These are phyloP conservation scores for Helarctos malayanus DNA, from an alignment of 2,797 vertebrate species.

Conservation along the genomic window DNA sequence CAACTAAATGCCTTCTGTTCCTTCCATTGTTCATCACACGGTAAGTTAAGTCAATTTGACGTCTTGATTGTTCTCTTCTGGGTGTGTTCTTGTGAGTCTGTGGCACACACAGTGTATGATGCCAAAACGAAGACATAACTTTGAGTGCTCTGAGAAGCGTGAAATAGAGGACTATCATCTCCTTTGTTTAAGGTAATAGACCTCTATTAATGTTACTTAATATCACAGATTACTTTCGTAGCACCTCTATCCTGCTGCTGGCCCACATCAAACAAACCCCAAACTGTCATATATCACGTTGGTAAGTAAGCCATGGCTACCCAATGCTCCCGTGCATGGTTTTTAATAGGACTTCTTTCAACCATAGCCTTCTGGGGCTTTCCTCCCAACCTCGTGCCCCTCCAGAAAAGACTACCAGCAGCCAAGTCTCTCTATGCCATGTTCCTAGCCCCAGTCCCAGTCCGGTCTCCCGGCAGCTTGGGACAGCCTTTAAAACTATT, in stretches of 20 bases:
- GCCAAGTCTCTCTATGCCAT: not conserved
- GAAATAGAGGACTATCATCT: not conserved
- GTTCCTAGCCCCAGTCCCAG: not conserved
- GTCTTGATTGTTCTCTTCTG: not conserved
- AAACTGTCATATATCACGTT: not conserved
- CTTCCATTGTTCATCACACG: not conserved
- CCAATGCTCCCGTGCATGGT: not conserved
- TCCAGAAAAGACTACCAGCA: not conserved
- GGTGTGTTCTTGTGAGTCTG: not conserved
- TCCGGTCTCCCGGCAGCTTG: not conserved
- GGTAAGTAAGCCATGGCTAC: not conserved
- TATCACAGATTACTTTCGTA: not conserved
- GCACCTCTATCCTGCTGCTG: not conserved
- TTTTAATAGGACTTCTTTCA: not conserved
- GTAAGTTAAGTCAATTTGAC: not conserved
- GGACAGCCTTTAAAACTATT: not conserved
- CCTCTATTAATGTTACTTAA: not conserved
- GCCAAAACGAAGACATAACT: conserved; percentile 30
- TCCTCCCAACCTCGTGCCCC: not conserved
- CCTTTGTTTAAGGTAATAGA: not conserved
- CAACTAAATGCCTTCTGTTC: not conserved
- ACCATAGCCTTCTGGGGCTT: not conserved
- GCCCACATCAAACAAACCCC: conserved; percentile 1
- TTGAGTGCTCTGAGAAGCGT: not conserved
- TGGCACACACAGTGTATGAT: not conserved